Conservation (phyloP, 2,113 vertebrate genomes). For the Tupaia tana region DNA sequence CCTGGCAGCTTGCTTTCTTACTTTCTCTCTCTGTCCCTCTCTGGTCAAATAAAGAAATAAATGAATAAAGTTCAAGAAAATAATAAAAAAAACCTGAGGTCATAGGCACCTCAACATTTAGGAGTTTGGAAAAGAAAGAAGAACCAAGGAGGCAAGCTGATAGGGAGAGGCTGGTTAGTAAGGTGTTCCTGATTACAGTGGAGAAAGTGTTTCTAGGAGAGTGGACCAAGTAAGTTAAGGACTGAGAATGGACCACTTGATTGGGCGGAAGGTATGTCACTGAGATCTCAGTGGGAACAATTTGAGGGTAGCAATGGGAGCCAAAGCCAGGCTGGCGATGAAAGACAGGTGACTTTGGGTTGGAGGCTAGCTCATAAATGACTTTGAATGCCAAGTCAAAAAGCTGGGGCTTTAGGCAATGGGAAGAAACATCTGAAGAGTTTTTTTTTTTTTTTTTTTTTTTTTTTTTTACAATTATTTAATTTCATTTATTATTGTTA, state of each 20-base stretch:
- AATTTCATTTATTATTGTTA: no score
- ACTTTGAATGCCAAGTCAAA: not conserved
- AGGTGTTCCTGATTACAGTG: no score
- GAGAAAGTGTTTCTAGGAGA: not conserved
- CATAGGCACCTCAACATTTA: fast-evolving
- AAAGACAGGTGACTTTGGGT: fast-evolving
- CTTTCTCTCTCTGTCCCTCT: no score
- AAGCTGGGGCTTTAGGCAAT: not conserved
- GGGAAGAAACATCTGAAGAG: not conserved
- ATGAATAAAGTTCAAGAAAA: no score
- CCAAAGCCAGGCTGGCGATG: no score
- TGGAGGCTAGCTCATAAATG: not conserved
- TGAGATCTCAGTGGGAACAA: not conserved
- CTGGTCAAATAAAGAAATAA: no score
- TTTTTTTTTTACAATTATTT: no score
- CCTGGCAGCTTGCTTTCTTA: no score
- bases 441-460: no score
- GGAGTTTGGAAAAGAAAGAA: not conserved
- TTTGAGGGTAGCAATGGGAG: fast-evolving
- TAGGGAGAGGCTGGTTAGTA: fast-evolving
- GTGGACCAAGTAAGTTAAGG: not conserved
- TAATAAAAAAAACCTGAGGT: not conserved
- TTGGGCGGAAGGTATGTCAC: not conserved
- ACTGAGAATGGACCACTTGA: not conserved
- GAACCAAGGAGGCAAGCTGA: not conserved